These are phyloP conservation scores for Caenorhabditis japonica DNA, from an alignment of 2,888 invertebrate species.

Conservation along the genomic window DNA sequence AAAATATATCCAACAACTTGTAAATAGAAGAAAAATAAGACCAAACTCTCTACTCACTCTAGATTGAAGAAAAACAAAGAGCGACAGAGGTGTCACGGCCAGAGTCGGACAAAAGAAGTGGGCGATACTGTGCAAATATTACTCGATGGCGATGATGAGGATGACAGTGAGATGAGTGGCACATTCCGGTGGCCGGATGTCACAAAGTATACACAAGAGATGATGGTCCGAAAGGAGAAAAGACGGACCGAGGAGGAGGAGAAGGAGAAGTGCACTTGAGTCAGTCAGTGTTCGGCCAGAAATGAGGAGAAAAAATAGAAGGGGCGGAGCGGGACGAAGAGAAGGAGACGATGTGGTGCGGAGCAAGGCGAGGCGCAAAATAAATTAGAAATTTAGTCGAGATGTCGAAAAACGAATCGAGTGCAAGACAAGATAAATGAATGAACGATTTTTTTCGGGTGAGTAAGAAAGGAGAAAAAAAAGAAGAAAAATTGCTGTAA, in stretches of 20 bases:
- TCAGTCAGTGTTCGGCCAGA: constrained; percentile 32
- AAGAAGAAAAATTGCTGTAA: no score
- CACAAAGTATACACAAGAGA: constrained; percentile 19
- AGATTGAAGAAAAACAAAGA: constrained; percentile 33
- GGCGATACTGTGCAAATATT: constrained; percentile 51
- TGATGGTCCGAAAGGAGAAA: constrained; percentile 12
- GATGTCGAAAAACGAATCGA: constrained; percentile 44
- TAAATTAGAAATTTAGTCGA: constrained; percentile 53
- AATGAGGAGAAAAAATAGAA: not conserved
- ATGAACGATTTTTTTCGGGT: constrained; percentile 20
- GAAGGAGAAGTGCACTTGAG: constrained; percentile 26
- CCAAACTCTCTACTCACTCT: no score
- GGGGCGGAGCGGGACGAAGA: no score
- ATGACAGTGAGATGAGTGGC: constrained; percentile 32
- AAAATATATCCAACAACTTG: no score
- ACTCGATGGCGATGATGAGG: constrained; percentile 6
- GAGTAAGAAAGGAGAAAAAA: no score
- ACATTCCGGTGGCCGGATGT: constrained; percentile 27
- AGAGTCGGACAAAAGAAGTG: constrained; percentile 8
- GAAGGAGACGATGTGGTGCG: not conserved
- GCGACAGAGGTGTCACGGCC: constrained; percentile 6
- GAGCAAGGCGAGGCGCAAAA: constrained; percentile 13
- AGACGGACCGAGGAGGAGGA: constrained; percentile 6
- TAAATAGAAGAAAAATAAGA: no score
- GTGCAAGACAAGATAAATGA: constrained; percentile 53